Evolutionary conservation across 2,888 invertebrate genomes (phyloP), one percentile per base, ranked within the genome.

Genomic region (Spialia ferax): DNA sequence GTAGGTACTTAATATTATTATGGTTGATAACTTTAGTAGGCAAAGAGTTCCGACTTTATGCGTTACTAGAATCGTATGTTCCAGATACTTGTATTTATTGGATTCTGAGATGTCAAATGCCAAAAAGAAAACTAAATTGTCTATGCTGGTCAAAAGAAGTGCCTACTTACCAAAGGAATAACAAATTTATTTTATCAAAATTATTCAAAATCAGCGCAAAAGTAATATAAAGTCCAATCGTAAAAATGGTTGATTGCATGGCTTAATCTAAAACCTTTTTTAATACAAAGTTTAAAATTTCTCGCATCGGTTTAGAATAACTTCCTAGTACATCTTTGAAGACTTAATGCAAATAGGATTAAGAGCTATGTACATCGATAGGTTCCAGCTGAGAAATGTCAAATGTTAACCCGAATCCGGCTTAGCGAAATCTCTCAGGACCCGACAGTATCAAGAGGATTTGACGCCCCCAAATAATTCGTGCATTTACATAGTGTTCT

Each of bases 341-440:
- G 15, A 15, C 15, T 15, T 15, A 22, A 35, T 29, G 1, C n/a
- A 26, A 45, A 23, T 55, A 23, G n/a, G 38, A 38, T 56, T 20
- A 20, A 11, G 11, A 20, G 11, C 11, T 57, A n/a, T n/a, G n/a
- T n/a, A 42, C 13, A 32, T 57, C 22, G 38, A 42, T 35, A 57
- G 57, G 38, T 42, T 56, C n/a, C 23, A 38, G 42, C 11, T 42
- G 38, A 6, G 22, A 23, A 57, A 57, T 23, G 57, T 57, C 57
- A 42, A 42, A 42, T 42, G 13, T 57, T 10, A 57, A 20, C 20
- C 57, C 38, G 23, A 20, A 57, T 38, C 38, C 23, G 42, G n/a
- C 57, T 57, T 57, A 23, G n/a, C n/a, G 10, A 42, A 32, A 57
- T 23, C 57, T 57, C 42, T 42, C 22, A 22, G 10, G 13, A 38